Evolutionary conservation across 1,140 invertebrate species (phyloP).

Genomic region (Drosophila pandora): DNA sequence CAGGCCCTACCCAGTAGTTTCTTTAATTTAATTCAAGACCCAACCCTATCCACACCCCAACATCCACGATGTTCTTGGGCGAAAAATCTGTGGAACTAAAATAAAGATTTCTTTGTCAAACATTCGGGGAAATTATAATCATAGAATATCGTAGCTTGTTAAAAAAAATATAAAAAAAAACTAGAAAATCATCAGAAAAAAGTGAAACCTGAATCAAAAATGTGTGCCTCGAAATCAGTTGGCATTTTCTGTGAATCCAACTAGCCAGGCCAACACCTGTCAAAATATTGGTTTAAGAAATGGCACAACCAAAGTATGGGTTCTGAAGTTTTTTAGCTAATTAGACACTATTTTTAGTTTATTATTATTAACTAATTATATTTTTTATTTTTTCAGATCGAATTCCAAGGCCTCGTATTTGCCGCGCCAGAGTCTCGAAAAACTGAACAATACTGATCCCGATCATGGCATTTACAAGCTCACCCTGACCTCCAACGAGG

Average conservation of each 20-base stretch:
- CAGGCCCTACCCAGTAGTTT: slow-evolving; percentile 4
- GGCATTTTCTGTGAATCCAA: not conserved
- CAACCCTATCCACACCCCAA: not conserved
- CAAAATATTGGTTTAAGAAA: not conserved
- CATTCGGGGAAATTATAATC: not conserved
- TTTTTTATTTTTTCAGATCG: slow-evolving; percentile 86
- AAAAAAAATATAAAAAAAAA: not conserved
- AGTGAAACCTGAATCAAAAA: not conserved
- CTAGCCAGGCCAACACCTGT: not conserved
- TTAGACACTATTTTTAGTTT: not conserved
- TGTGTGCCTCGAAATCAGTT: not conserved
- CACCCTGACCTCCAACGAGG: slow-evolving; percentile 89
- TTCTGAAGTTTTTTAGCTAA: not conserved
- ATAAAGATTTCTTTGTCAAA: not conserved
- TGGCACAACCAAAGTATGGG: not conserved
- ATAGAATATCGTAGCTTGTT: not conserved
- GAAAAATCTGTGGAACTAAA: not conserved
- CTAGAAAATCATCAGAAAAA: not conserved
- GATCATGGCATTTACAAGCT: slow-evolving; percentile 91
- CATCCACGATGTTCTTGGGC: not conserved
- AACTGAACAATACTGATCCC: slow-evolving; percentile 85
- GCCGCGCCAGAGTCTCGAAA: slow-evolving; percentile 88
- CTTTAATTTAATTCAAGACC: slow-evolving; percentile 1
- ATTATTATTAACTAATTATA: not conserved
- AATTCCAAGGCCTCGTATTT: slow-evolving; percentile 92